Evolutionary conservation across 2,113 vertebrate species (phyloP).

Genomic region (Peromyscus californicus): DNA sequence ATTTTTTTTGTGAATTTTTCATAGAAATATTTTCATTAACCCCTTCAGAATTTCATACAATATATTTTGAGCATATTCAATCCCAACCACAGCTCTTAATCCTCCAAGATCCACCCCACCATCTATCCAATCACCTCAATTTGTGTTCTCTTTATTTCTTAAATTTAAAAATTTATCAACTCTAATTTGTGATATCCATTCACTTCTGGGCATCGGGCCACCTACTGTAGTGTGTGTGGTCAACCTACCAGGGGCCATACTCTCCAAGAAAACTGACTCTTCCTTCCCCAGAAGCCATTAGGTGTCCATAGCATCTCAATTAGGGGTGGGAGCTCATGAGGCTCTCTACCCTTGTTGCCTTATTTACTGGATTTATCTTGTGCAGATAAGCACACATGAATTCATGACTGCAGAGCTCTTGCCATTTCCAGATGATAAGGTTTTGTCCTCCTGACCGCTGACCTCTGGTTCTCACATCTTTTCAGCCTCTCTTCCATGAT

Average conservation of each 20-base stretch:
- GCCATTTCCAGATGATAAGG: neutral
- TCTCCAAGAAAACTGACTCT: neutral
- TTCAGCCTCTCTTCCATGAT: neutral
- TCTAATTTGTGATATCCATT: neutral
- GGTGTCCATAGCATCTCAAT: too few relatives aligned
- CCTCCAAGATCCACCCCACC: neutral
- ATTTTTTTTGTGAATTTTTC: neutral
- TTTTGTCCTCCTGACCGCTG: neutral
- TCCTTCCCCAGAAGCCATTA: neutral
- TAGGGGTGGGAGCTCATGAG: neutral
- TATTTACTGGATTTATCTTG: neutral
- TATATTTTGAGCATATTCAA: neutral
- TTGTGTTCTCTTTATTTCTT: neutral
- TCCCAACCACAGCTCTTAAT: neutral
- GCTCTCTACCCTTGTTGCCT: neutral
- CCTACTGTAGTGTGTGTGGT: neutral
- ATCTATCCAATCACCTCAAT: neutral
- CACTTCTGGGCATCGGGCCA: neutral
- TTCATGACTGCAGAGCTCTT: neutral
- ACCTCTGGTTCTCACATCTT: neutral
- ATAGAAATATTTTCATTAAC: neutral
- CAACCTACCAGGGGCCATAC: neutral
- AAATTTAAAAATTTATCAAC: neutral
- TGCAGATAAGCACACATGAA: neutral
- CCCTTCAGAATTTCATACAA: neutral